phyloP scores from a whole-genome alignment of 1,140 invertebrate species.

The Chelonus insularis region DNA sequence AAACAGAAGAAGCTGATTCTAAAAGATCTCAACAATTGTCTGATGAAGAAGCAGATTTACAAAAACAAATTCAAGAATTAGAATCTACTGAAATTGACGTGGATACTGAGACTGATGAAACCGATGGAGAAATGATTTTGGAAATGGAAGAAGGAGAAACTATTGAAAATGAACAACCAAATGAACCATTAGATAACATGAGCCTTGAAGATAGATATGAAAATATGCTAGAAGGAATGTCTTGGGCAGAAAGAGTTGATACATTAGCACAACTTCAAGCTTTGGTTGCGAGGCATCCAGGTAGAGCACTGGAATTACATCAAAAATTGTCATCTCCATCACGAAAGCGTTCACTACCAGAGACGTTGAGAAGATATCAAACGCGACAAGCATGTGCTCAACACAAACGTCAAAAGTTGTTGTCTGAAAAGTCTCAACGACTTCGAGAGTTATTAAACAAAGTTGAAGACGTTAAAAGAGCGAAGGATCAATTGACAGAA shows the following conservation, averaged over 20 bases:
- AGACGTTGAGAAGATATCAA: conserved; percentile 80
- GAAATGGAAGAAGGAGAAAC: conserved; percentile 62
- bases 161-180: conserved; percentile 30
- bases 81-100: conserved; percentile 80
- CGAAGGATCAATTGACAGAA: conserved; percentile 83
- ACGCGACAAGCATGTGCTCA: conserved; percentile 85
- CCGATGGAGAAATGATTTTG: conserved; percentile 69
- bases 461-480: conserved; percentile 86
- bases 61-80: conserved; percentile 77
- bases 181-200: conserved; percentile 45
- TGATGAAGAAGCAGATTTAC: conserved; percentile 79
- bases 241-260: conserved; percentile 78
- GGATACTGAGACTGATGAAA: conserved; percentile 81
- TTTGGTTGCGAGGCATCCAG: conserved; percentile 81
- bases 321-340: conserved; percentile 92
- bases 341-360: conserved; percentile 77
- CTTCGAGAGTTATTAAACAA: conserved; percentile 83
- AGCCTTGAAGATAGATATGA: conserved; percentile 64
- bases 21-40: conserved; percentile 66
- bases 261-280: conserved; percentile 75
- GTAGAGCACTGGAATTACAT: conserved; percentile 86
- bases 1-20: conserved; percentile 60
- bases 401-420: conserved; percentile 75
- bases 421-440: conserved; percentile 83
- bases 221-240: conserved; percentile 74